phyloP scores from a whole-genome alignment of 2,888 invertebrate species.

The Piscicola geometra region DNA sequence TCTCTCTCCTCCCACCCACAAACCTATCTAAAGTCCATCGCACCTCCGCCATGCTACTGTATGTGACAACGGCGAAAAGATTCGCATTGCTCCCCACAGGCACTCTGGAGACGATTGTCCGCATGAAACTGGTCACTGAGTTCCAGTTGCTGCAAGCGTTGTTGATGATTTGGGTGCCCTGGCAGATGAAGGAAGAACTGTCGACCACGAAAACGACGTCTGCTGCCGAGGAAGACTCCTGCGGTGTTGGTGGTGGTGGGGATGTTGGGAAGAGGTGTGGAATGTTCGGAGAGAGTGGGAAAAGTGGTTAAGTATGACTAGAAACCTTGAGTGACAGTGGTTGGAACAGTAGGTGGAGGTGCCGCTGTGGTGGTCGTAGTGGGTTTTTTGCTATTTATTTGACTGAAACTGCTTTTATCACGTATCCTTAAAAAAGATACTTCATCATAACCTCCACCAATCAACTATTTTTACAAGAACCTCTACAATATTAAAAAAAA shows the following conservation, averaged over 20 bases:
- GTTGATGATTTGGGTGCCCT: neutral
- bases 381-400: too few species aligned
- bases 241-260: neutral
- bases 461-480: too few species aligned
- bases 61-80: neutral
- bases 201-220: constrained; percentile 1
- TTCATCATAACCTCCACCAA: too few species aligned
- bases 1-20: neutral
- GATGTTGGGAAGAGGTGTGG: neutral
- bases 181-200: neutral
- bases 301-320: too few species aligned
- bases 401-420: too few species aligned
- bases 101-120: neutral
- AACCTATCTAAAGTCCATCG: neutral
- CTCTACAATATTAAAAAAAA: too few species aligned
- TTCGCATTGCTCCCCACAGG: neutral
- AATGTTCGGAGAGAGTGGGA: too few species aligned
- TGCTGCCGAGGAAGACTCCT: neutral
- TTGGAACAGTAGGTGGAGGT: too few species aligned
- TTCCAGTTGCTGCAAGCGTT: neutral
- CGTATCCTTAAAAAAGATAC: too few species aligned
- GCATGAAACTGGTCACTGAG: neutral
- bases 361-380: too few species aligned
- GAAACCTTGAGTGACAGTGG: too few species aligned
- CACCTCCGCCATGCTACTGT: neutral